Conservation (phyloP, 2,888 invertebrate species). For the Stegana nigrithorax region DNA sequence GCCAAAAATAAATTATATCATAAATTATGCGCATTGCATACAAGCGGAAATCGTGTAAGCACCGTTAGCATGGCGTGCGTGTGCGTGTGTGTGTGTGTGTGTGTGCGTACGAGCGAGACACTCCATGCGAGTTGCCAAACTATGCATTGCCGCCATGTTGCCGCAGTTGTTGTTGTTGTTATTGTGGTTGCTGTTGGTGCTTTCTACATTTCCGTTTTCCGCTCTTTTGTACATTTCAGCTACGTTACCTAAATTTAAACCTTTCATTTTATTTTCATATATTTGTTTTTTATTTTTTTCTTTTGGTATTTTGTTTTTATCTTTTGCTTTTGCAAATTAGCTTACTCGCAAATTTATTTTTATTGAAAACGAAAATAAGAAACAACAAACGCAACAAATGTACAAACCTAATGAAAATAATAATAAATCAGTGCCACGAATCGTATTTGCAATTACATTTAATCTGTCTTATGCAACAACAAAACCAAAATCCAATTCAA, state of each 20-base stretch:
- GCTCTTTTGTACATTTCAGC: too few species aligned
- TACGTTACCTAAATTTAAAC: not conserved
- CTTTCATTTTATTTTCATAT: not conserved
- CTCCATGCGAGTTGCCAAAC: constrained; percentile 35
- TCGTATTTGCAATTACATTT: too few species aligned
- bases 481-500: too few species aligned
- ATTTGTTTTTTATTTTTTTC: not conserved
- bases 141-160: not conserved
- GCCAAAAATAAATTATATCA: constrained; percentile 4
- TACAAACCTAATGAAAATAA: too few species aligned
- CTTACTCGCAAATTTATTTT: too few species aligned
- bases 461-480: too few species aligned
- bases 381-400: too few species aligned
- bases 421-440: too few species aligned
- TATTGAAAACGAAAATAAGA: too few species aligned
- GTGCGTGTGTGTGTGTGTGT: constrained; percentile 14
- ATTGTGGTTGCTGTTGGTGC: too few species aligned
- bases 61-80: not conserved
- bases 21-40: constrained; percentile 10
- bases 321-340: too few species aligned
- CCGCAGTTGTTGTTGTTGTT: constrained; percentile 51
- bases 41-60: constrained; percentile 3
- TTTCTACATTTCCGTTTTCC: constrained; percentile 59
- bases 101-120: constrained; percentile 40
- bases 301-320: too few species aligned